Conservation (phyloP, 2,888 invertebrate species). For the Polydesmus complanatus region DNA sequence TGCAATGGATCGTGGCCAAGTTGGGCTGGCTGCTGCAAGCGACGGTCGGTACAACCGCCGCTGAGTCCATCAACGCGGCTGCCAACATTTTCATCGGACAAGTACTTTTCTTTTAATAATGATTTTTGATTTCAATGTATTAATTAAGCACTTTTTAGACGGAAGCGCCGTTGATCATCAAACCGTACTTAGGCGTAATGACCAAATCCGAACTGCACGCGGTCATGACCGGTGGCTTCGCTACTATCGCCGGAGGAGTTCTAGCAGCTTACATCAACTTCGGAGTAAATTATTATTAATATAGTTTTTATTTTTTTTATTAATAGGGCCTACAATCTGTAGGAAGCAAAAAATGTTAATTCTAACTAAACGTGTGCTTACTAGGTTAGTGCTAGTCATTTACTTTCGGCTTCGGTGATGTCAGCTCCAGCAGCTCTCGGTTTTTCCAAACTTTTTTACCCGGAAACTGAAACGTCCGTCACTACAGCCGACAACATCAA, state of each 20-base stretch:
- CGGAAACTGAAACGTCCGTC: conserved; percentile 35
- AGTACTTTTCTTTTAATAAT: too few species aligned
- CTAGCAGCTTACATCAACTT: conserved; percentile 83
- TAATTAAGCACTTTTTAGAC: conserved; percentile 43
- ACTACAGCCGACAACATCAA: conserved; percentile 31
- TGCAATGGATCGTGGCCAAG: conserved; percentile 34
- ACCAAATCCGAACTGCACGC: conserved; percentile 87
- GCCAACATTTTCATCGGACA: conserved; percentile 40
- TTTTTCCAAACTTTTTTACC: conserved; percentile 38
- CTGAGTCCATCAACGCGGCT: conserved; percentile 39
- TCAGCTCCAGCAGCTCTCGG: conserved; percentile 38
- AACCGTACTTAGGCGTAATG: conserved; percentile 65
- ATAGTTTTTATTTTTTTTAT: neutral
- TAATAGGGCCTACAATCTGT: neutral
- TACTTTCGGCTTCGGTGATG: conserved; percentile 39
- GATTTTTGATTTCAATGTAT: too few species aligned
- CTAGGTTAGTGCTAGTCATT: conserved; percentile 32
- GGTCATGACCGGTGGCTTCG: conserved; percentile 86
- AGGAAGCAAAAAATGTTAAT: neutral
- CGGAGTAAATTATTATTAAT: conserved; percentile 45
- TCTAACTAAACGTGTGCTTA: neutral
- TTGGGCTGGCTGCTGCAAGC: conserved; percentile 33
- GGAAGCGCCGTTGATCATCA: conserved; percentile 76
- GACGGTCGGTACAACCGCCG: conserved; percentile 37
- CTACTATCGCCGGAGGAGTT: conserved; percentile 79